Evolutionary conservation across 2,797 vertebrate species (phyloP), one percentile per base, ranked within the genome.

Genomic region (Taenioides sp.): DNA sequence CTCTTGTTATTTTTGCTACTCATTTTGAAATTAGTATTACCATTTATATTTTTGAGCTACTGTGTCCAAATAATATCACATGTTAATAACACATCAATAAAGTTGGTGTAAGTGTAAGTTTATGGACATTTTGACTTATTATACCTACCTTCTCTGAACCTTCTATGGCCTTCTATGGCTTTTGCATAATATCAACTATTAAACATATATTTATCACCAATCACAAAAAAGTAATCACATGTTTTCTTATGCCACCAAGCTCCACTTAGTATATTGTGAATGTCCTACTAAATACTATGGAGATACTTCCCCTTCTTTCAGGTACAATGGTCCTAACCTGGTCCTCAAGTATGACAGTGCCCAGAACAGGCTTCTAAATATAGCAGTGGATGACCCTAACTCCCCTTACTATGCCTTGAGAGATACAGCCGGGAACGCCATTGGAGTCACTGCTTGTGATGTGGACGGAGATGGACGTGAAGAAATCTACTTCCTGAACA

Each of bases 401-500:
- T 98, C 97, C n/a, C 96, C 96, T 0, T 98, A 93, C 89, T 96
- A 96, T 0, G 93, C 94, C 0, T 91, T 98, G 80, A 93, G 97
- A 73, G 97, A 99, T 91, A 86, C 85, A 1, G 90, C 90, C 73
- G 97, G 97, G 70, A 95, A 98, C 0, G 96, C 97, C 75, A 99
- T 98, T 0, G 96, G 97, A 0, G 97, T 99, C 76, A 93, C 97
- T 0, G 97, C 97, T 65, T 99, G 97, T 0, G 97, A 99, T 83
- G 95, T 99, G 1, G 97, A 98, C 0, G 97, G 97, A 65, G 97
- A 99, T 0, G 97, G 97, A 80, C 94, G 87, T 0, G 97, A 99
- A 86, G 97, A 99, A 86, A 95, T 99, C 90, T 99, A 98, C 88
- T 97, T 99, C 90, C 96, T 99, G 86, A 99, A 99, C 86, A 98